These are phyloP conservation scores for Azemiops feae DNA, from an alignment of 2,113 vertebrate genomes.

Conservation along the genomic window DNA sequence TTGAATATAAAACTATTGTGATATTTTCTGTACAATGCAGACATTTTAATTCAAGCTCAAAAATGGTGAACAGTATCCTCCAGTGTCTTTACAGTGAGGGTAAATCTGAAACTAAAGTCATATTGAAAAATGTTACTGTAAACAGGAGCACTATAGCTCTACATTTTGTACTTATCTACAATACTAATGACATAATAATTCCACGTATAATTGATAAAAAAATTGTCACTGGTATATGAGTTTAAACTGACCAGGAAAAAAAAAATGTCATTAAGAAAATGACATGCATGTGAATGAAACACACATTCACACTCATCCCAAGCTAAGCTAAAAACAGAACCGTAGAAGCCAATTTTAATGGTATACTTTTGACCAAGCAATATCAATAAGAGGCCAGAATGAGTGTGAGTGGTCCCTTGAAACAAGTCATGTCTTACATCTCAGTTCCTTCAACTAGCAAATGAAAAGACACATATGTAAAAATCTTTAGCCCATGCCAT, in stretches of 20 bases:
- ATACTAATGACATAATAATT: background rate
- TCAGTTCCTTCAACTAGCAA: background rate
- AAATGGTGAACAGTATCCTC: background rate
- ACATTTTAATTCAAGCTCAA: background rate
- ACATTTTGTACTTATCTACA: background rate
- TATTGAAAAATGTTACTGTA: background rate
- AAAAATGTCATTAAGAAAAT: background rate
- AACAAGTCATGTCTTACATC: background rate
- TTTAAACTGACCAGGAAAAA: conserved; percentile 2
- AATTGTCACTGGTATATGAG: background rate
- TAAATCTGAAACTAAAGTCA: background rate
- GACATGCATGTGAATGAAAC: background rate
- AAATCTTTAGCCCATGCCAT: conserved; percentile 8
- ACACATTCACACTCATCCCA: background rate
- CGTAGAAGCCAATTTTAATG: background rate
- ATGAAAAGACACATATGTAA: conserved; percentile 21
- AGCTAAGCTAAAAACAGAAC: background rate
- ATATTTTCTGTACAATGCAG: background rate
- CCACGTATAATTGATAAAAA: conserved; percentile 15
- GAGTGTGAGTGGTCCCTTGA: background rate
- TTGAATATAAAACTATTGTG: background rate
- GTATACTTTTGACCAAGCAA: background rate
- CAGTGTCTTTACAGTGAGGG: background rate
- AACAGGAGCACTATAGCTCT: background rate
- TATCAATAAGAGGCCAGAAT: conserved; percentile 1